Evolutionary conservation across 2,888 invertebrate genomes (phyloP), one percentile per base, ranked within the genome.

Genomic region (Hyles lineata): DNA sequence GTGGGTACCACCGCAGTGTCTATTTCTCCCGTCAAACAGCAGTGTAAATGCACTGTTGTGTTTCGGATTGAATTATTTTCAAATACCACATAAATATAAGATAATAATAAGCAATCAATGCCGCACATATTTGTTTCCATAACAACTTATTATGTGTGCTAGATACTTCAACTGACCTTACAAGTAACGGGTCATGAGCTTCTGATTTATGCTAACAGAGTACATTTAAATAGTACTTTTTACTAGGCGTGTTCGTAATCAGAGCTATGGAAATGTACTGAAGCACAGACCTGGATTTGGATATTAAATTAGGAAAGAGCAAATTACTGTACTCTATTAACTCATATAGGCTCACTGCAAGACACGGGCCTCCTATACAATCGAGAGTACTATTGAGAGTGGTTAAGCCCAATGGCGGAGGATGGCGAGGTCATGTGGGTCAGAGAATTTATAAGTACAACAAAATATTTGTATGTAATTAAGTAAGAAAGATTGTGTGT

Each of bases 71-170:
- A 59, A 23, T 21, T 59, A 21, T 11, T 59, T 59, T 59, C 23
- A 9, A 59, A 43, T 58, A 58, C 59, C 9, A n/a, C 29, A 19
- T 17, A 61, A 29, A 19, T 15, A 32, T 11, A 11, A 11, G 1
- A 50, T 50, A 55, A 55, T 7, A 35, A 35, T 35, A 21, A 61
- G 43, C 4, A 15, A 21, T 35, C 35, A 63, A 63, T 67, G 63
- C 32, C 43, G 21, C 43, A 67, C 21, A 67, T 67, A 43, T 50
- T 23, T 50, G 43, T 50, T 23, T 1, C 67, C 63, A 43, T 63
- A 63, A 67, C 67, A 67, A 43, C 23, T 67, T 62, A 62, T 67
- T 50, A 50, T 67, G 67, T 67, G 67, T 67, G 67, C 67, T 23
- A 43, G 67, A 67, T 67, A 43, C 63, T 63, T 21, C 21, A 67